These are phyloP conservation scores for Accipiter virgatus DNA, from an alignment of 2,113 vertebrate genomes.

Conservation along the genomic window DNA sequence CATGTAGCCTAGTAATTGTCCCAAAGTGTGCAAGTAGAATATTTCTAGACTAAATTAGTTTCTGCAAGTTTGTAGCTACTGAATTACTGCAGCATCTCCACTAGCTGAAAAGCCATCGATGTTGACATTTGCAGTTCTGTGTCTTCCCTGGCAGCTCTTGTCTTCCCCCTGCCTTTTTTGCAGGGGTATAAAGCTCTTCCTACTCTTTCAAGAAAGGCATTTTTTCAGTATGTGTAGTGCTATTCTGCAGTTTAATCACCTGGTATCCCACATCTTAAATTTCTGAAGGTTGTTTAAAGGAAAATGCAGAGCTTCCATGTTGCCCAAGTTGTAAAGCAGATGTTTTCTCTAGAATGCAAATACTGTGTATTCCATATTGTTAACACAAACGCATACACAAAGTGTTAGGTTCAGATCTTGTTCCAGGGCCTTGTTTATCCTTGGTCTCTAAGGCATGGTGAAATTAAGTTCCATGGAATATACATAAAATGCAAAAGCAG, in stretches of 20 bases:
- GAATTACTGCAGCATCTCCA: background rate
- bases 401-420: background rate
- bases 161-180: constrained; percentile 11
- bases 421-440: background rate
- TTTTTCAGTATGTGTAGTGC: background rate
- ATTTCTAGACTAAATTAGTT: background rate
- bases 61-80: background rate
- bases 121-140: background rate
- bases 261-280: background rate
- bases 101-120: background rate
- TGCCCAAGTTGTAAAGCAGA: background rate
- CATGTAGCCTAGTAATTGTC: background rate
- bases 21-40: background rate
- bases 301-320: background rate
- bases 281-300: background rate
- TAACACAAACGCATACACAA: background rate
- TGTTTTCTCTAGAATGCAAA: background rate
- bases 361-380: background rate
- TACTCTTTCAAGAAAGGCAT: background rate
- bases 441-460: background rate
- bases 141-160: background rate
- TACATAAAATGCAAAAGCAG: background rate
- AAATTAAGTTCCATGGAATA: background rate
- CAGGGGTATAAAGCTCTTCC: background rate
- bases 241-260: background rate